phyloP scores from a whole-genome alignment of 2,888 invertebrate species.

The Dynastes hyllus region DNA sequence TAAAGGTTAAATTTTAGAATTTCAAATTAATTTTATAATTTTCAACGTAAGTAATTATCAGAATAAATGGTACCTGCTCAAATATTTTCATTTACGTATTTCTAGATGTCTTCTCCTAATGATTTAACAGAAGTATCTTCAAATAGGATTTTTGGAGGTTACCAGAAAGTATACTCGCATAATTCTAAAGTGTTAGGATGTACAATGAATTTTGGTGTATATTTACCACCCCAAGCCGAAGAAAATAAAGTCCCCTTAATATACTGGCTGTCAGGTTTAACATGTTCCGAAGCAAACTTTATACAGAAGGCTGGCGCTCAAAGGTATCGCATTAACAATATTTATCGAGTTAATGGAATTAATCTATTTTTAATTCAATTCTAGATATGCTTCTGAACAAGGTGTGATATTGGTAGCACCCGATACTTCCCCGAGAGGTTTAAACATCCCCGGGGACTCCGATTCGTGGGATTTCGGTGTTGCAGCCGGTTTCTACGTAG shows the following conservation, averaged over 20 bases:
- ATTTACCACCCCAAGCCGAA: conserved; percentile 86
- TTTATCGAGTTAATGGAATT: background rate
- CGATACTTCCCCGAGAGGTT: conserved; percentile 95
- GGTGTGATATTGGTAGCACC: conserved; percentile 93
- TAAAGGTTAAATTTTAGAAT: background rate
- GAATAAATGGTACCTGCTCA: background rate
- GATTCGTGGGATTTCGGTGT: conserved; percentile 96
- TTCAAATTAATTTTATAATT: conserved; percentile 1
- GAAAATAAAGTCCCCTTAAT: conserved; percentile 84
- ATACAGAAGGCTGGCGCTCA: conserved; percentile 97
- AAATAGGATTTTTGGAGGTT: conserved; percentile 86
- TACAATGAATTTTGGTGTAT: conserved; percentile 95
- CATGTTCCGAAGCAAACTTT: conserved; percentile 97
- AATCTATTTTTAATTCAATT: background rate
- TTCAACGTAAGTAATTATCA: conserved; percentile 3
- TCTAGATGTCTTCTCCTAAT: conserved; percentile 49
- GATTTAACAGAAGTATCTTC: conserved; percentile 77
- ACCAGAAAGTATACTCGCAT: conserved; percentile 89
- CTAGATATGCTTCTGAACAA: conserved; percentile 85
- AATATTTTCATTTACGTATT: background rate
- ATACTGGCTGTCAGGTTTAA: conserved; percentile 93
- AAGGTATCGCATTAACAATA: conserved; percentile 68
- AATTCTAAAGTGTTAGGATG: conserved; percentile 86
- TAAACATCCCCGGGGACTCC: conserved; percentile 92
- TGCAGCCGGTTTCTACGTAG: conserved; percentile 96